Evolutionary conservation across 2,797 vertebrate genomes (phyloP).

Genomic region (Acomys russatus): DNA sequence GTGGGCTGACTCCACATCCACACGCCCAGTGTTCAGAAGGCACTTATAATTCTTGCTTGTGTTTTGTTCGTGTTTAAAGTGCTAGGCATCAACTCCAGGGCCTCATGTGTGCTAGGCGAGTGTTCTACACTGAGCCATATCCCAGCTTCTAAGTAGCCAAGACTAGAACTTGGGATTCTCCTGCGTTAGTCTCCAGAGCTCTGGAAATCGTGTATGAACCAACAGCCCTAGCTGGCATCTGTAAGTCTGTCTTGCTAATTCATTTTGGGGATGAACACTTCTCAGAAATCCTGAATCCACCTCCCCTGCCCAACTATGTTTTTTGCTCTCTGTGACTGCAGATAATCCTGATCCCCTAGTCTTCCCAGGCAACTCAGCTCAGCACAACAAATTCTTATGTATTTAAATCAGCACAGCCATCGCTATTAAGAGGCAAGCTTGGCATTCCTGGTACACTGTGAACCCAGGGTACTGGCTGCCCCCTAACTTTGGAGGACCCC

Average conservation of each 20-base stretch:
- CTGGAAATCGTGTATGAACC: neutral
- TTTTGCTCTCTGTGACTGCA: constrained; percentile 15
- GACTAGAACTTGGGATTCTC: neutral
- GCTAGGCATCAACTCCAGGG: neutral
- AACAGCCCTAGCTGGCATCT: neutral
- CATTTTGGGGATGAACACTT: constrained; percentile 28
- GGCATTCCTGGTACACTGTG: rapidly evolving
- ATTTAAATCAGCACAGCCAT: neutral
- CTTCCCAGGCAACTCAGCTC: neutral
- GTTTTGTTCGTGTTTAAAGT: neutral
- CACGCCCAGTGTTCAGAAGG: neutral
- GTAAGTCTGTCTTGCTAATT: neutral
- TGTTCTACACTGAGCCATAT: neutral
- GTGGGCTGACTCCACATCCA: neutral
- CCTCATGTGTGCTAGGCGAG: neutral
- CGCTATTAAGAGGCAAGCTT: neutral
- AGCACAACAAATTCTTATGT: neutral
- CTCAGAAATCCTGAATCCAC: neutral
- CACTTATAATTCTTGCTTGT: neutral
- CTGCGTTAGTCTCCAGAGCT: neutral
- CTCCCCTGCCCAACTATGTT: no score
- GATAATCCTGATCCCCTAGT: neutral
- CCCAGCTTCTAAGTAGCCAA: neutral
- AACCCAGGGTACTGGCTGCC: neutral
- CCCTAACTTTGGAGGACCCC: neutral